phyloP scores from a whole-genome alignment of 2,888 invertebrate species.

The Ornithoptera alexandrae region DNA sequence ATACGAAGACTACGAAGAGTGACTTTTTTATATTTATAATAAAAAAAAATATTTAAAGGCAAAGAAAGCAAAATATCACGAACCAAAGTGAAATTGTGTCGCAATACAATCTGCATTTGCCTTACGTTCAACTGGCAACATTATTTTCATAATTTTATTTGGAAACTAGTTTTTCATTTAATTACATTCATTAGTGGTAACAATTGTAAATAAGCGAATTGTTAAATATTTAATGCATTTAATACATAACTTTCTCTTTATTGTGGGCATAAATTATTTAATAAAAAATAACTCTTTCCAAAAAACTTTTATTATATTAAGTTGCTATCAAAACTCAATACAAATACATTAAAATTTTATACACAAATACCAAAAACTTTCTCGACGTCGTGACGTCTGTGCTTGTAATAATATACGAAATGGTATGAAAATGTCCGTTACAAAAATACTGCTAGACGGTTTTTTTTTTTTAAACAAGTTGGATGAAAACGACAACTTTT shows the following conservation, averaged over 20 bases:
- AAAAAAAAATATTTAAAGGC: neutral
- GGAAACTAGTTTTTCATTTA: too few species aligned
- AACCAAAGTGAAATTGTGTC: too few species aligned
- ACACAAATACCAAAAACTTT: conserved; percentile 22
- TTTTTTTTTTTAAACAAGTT: neutral
- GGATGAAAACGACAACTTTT: too few species aligned
- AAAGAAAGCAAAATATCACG: too few species aligned
- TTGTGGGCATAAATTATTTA: conserved; percentile 6
- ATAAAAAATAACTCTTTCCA: conserved; percentile 6
- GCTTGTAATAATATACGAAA: neutral
- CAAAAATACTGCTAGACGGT: neutral
- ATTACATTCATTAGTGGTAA: too few species aligned
- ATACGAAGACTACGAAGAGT: conserved; percentile 65
- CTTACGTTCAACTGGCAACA: too few species aligned
- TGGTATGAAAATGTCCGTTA: neutral
- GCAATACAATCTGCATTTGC: too few species aligned
- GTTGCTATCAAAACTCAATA: conserved; percentile 23
- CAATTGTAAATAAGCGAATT: neutral
- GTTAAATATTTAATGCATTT: conserved; percentile 25
- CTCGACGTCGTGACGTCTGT: neutral
- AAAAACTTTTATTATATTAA: conserved; percentile 22
- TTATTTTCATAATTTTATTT: too few species aligned
- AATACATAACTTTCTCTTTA: conserved; percentile 19
- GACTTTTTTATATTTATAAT: conserved; percentile 20
- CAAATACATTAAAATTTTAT: conserved; percentile 24